These are phyloP conservation scores for Caerostris extrusa DNA, from an alignment of 1,140 invertebrate genomes.

Conservation along the genomic window DNA sequence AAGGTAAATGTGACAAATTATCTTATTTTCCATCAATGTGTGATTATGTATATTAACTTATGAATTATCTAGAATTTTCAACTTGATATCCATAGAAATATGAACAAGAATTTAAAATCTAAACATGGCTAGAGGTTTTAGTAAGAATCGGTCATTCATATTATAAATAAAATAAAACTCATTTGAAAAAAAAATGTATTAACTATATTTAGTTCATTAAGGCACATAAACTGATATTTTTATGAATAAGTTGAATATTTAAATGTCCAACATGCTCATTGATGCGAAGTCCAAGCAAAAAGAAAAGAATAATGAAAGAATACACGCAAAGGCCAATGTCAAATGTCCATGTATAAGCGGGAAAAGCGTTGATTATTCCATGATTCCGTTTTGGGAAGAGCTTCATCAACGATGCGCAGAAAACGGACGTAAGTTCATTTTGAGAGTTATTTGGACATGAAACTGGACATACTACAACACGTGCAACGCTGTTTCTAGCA, in stretches of 20 bases:
- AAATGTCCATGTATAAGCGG: background rate
- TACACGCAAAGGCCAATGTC: slow-evolving; percentile 48
- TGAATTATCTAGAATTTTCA: too few species aligned
- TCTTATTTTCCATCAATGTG: too few species aligned
- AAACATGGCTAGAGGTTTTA: too few species aligned
- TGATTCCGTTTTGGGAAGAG: slow-evolving; percentile 43
- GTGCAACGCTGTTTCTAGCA: background rate
- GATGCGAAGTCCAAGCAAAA: background rate
- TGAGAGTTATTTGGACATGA: background rate
- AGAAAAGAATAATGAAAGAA: background rate
- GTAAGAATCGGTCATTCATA: too few species aligned
- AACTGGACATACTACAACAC: background rate
- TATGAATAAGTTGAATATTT: background rate
- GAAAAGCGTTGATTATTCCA: background rate
- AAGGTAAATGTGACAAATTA: too few species aligned
- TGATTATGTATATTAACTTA: too few species aligned
- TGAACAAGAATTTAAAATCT: too few species aligned
- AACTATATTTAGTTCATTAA: background rate
- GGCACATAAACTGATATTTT: background rate
- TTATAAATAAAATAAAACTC: too few species aligned
- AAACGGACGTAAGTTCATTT: slow-evolving; percentile 7
- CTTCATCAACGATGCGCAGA: slow-evolving; percentile 57
- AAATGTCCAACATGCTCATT: background rate
- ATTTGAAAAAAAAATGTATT: background rate
- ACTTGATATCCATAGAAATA: too few species aligned